Evolutionary conservation across 2,888 invertebrate species (phyloP).

Genomic region (Drosophila hamatofila): DNA sequence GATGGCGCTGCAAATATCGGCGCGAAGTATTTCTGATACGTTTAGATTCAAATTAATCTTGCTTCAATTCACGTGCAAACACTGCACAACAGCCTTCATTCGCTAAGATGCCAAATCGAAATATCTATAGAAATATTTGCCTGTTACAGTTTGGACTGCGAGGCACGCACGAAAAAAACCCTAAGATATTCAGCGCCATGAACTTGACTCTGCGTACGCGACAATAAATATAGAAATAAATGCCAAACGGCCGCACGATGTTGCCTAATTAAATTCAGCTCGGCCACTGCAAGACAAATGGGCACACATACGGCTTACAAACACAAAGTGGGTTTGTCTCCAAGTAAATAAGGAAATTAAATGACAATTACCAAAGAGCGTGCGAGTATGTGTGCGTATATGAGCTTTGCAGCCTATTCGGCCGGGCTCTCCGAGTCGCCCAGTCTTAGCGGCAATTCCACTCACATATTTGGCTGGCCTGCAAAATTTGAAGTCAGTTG

Average conservation of each 20-base stretch:
- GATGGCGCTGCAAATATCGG: constrained; percentile 15
- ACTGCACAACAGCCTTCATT: constrained; percentile 21
- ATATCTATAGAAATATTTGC: not conserved
- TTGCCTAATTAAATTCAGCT: constrained; percentile 60
- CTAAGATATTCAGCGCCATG: constrained; percentile 55
- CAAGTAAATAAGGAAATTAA: constrained; percentile 52
- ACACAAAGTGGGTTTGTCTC: constrained; percentile 33
- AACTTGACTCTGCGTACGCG: constrained; percentile 53
- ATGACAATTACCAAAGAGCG: constrained; percentile 26
- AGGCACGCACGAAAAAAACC: constrained; percentile 29
- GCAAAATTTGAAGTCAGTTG: constrained; percentile 54
- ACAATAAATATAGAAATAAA: constrained; percentile 15
- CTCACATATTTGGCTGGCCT: constrained; percentile 52
- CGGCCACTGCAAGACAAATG: constrained; percentile 11
- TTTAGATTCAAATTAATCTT: constrained; percentile 33
- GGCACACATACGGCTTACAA: constrained; percentile 18
- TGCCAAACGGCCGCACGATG: constrained; percentile 35
- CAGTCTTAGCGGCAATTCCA: constrained; percentile 27
- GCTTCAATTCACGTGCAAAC: constrained; percentile 19
- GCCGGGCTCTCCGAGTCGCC: constrained; percentile 22
- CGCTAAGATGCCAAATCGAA: constrained; percentile 5
- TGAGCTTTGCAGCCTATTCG: constrained; percentile 31
- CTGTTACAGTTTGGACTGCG: constrained; percentile 27
- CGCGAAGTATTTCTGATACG: not conserved
- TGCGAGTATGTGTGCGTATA: not conserved